Evolutionary conservation across 2,113 vertebrate genomes (phyloP), one percentile per base, ranked within the genome.

Genomic region (Origma solitaria): DNA sequence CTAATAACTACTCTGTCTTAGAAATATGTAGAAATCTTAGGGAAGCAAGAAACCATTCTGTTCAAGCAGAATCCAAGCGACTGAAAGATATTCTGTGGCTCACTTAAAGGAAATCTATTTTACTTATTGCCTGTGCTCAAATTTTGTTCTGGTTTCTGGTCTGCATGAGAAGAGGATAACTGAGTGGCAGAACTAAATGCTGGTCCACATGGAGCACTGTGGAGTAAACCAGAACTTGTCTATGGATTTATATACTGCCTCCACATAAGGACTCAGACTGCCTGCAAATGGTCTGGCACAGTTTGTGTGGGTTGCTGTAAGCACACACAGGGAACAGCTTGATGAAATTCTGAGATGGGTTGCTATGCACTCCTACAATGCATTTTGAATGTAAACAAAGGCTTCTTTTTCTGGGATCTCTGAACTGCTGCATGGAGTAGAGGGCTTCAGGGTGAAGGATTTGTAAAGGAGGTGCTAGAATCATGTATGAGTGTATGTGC

Each of bases 401-500:
- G 7, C 10, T 77, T 24, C 8, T 69, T 90, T 53, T 87, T 42
- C 12, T 92, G 60, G 33, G 20, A 22, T 70, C 15, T 70, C 45
- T 58, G 30, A 81, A 49, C 20, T 71, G 51, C 42, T 65, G 7
- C 0, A 1, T 47, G 44, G 17, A 78, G 10, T 20, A 82, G 37
- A 83, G 18, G 21, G 45, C 53, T 60, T 87, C 22, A 75, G 51
- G 13, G 7, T 44, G 19, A 53, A 70, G 33, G n/a, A 84, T 72
- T 83, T 86, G 25, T 65, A 42, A 75, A 83, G 77, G n/a, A 54
- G 13, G 14, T 78, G 37, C 28, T 61, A 12, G 4, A 51, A 42
- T 13, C 3, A 6, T 40, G n/a, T 30, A 0, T 58, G 0, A 42
- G 3, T 44, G 11, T 27, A 2, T 7, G 20, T 51, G 7, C 22